A percentile compares a stretch with the other conserved stretches of the same genome.
Conservation (phyloP, 2,888 invertebrate genomes). For the Caenorhabditis drosophilae region DNA sequence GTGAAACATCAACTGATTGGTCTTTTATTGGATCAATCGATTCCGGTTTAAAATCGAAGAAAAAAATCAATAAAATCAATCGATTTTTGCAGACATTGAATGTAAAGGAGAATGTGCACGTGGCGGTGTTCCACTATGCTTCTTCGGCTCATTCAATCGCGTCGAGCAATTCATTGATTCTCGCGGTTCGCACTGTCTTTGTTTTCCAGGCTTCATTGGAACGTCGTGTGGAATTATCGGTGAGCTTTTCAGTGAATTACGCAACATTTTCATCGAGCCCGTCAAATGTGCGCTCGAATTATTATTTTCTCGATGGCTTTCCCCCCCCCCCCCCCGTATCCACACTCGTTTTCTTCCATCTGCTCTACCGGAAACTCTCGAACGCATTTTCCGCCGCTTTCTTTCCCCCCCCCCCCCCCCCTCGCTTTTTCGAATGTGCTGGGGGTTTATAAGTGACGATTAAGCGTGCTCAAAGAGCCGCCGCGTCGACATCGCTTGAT, state of each 20-base stretch:
- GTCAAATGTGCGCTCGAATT: not conserved
- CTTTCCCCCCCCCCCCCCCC: too few relatives aligned
- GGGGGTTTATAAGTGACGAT: too few relatives aligned
- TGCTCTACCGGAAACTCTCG: too few relatives aligned
- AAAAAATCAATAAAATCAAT: not conserved
- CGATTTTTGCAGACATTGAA: conserved; percentile 43
- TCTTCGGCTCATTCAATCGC: conserved; percentile 50
- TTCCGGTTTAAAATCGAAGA: conserved; percentile 47
- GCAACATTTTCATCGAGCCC: conserved; percentile 21
- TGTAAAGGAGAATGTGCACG: conserved; percentile 60
- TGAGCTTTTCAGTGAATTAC: conserved; percentile 24
- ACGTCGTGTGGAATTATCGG: conserved; percentile 53
- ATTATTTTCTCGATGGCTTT: not conserved
- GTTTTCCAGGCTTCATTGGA: conserved; percentile 63
- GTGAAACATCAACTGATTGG: conserved; percentile 63
- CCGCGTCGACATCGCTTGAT: too few relatives aligned
- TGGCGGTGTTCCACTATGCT: conserved; percentile 64
- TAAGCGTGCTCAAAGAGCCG: too few relatives aligned
- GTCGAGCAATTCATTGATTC: conserved; percentile 44
- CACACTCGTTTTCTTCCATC: too few relatives aligned
- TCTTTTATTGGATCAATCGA: conserved; percentile 49
- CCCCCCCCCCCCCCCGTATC: too few relatives aligned
- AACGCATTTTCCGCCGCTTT: too few relatives aligned
- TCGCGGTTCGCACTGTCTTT: conserved; percentile 60
- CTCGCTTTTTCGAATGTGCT: too few relatives aligned